phyloP scores from a whole-genome alignment of 2,797 vertebrate species.

The Enteromius afrohamiltoni region DNA sequence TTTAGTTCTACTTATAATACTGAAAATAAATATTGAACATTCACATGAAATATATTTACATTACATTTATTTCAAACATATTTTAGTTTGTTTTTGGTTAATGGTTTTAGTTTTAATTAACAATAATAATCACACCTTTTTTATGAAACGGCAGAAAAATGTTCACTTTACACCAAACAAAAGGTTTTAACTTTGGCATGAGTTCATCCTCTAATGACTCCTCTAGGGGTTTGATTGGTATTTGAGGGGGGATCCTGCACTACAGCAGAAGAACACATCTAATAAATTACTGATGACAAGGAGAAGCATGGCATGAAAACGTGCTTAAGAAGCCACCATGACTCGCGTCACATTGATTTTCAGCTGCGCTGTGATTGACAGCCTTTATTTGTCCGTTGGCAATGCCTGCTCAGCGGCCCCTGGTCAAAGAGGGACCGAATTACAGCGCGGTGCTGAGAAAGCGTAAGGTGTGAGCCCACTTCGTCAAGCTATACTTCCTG shows the following conservation, averaged over 20 bases:
- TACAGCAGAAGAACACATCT: slow-evolving; percentile 13
- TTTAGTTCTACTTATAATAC: neutral
- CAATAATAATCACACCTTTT: neutral
- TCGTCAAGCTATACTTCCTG: slow-evolving; percentile 3
- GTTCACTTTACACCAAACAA: neutral
- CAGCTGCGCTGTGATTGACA: slow-evolving; percentile 47
- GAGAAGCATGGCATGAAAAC: neutral
- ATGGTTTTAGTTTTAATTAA: neutral
- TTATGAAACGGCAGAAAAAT: neutral
- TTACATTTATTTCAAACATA: too few species aligned
- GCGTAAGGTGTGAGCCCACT: slow-evolving; percentile 15
- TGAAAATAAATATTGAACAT: neutral
- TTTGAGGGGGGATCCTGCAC: neutral
- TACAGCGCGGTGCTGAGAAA: slow-evolving; percentile 35
- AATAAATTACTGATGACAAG: slow-evolving; percentile 25
- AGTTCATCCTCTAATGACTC: neutral
- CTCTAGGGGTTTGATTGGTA: neutral
- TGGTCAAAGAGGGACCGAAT: slow-evolving; percentile 28
- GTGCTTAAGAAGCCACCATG: slow-evolving; percentile 25
- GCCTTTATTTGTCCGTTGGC: slow-evolving; percentile 30
- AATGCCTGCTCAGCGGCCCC: slow-evolving; percentile 41
- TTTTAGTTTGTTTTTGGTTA: neutral
- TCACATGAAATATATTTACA: too few species aligned
- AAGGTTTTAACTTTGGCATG: neutral
- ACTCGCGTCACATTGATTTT: slow-evolving; percentile 48